A percentile compares a stretch with the other conserved stretches of the same genome.
phyloP scores from a whole-genome alignment of 1,140 invertebrate species.

The Spodoptera litura region DNA sequence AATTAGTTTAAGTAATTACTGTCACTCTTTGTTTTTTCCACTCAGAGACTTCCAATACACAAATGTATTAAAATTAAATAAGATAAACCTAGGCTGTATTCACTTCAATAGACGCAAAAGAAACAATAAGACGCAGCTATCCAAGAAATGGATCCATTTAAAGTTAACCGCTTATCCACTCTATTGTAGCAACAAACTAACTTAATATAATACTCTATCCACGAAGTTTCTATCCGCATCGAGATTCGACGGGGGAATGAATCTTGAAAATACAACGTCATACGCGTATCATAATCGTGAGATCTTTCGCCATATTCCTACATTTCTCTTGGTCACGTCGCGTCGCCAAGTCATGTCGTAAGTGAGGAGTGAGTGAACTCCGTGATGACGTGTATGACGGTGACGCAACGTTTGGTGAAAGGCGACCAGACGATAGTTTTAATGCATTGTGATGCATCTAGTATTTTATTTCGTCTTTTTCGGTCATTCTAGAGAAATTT shows the following conservation, averaged over 20 bases:
- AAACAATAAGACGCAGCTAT: background rate
- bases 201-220: slow-evolving; percentile 1
- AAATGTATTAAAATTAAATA: too few species aligned
- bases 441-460: slow-evolving; percentile 41
- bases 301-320: slow-evolving; percentile 30
- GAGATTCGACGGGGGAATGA: background rate
- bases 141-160: background rate
- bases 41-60: too few species aligned
- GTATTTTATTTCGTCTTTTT: slow-evolving; percentile 13
- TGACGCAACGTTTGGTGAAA: slow-evolving; percentile 51
- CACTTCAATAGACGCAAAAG: background rate
- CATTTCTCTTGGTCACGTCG: slow-evolving; percentile 35
- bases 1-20: too few species aligned
- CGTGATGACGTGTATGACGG: slow-evolving; percentile 39
- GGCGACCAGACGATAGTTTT: slow-evolving; percentile 42
- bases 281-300: background rate
- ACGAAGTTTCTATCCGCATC: slow-evolving; percentile 7
- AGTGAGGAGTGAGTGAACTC: slow-evolving; percentile 57
- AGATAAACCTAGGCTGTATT: too few species aligned
- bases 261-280: background rate
- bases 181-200: slow-evolving; percentile 1
- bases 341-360: slow-evolving; percentile 46
- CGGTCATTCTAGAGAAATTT: slow-evolving; percentile 10
- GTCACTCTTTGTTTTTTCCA: too few species aligned
- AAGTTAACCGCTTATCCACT: slow-evolving; percentile 21